phyloP scores from a whole-genome alignment of 2,113 vertebrate species.

The Dermatemys mawii region DNA sequence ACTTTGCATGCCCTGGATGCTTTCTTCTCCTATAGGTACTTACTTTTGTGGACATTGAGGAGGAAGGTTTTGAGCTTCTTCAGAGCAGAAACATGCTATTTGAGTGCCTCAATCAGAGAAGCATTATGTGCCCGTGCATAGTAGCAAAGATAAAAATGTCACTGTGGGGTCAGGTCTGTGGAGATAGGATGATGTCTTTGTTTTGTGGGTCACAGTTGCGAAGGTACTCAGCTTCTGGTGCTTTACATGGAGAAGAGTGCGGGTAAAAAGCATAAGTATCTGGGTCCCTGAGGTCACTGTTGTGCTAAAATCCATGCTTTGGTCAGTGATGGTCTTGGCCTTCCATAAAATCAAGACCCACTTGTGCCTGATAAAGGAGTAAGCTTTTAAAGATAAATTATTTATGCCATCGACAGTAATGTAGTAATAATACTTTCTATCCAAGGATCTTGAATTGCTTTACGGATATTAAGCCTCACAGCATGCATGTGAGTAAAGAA shows the following conservation, averaged over 20 bases:
- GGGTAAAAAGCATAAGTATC: neutral
- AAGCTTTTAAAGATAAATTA: neutral
- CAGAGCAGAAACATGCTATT: neutral
- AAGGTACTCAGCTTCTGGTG: neutral
- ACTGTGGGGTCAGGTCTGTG: neutral
- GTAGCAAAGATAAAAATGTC: neutral
- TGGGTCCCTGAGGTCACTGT: neutral
- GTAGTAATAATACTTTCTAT: neutral
- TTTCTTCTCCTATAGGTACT: accelerated
- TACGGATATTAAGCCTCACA: neutral
- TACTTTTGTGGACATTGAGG: neutral
- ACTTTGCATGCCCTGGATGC: neutral
- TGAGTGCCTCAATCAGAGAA: neutral
- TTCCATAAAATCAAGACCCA: neutral
- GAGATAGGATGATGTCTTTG: neutral
- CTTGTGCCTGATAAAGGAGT: neutral
- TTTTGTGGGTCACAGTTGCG: accelerated
- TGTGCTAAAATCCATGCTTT: neutral
- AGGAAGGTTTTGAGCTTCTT: neutral
- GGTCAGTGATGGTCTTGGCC: neutral
- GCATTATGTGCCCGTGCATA: neutral
- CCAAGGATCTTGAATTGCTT: accelerated
- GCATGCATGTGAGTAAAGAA: neutral
- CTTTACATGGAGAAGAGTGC: accelerated
- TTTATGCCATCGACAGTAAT: neutral